Percentiles rank a stretch among this genome's conserved stretches.
These are phyloP conservation scores for Molanna angustata DNA, from an alignment of 2,888 invertebrate species.

Conservation along the genomic window DNA sequence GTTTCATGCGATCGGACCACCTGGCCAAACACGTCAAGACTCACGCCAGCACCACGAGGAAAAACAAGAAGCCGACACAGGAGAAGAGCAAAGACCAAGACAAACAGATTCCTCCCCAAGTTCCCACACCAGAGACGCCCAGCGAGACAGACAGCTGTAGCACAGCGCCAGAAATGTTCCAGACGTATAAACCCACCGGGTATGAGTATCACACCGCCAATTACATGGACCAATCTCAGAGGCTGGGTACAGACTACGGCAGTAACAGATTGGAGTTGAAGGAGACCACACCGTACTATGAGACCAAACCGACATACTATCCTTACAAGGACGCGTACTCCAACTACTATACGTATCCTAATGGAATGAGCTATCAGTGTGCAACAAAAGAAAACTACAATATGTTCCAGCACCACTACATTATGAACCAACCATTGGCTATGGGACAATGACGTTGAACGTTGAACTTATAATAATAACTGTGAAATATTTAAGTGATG, in stretches of 20 bases:
- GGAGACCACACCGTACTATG: constrained; percentile 27
- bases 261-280: constrained; percentile 19
- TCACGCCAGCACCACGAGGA: constrained; percentile 65
- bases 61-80: constrained; percentile 43
- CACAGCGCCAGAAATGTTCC: constrained; percentile 15
- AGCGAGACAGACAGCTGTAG: constrained; percentile 25
- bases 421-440: constrained; percentile 49
- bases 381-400: constrained; percentile 51
- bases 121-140: constrained; percentile 24
- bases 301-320: constrained; percentile 31
- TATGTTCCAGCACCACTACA: constrained; percentile 51
- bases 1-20: constrained; percentile 92
- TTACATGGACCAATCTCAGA: constrained; percentile 2
- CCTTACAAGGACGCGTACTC: constrained; percentile 25
- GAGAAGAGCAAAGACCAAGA: constrained; percentile 43
- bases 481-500: too few species aligned
- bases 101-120: constrained; percentile 28
- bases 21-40: constrained; percentile 91
- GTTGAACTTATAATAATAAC: too few species aligned
- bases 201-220: constrained; percentile 19
- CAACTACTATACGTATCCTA: constrained; percentile 44
- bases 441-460: constrained; percentile 47
- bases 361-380: constrained; percentile 48
- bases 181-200: constrained; percentile 6
- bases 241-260: constrained; percentile 15